phyloP scores from a whole-genome alignment of 2,888 invertebrate genomes.

The Salticus scenicus region DNA sequence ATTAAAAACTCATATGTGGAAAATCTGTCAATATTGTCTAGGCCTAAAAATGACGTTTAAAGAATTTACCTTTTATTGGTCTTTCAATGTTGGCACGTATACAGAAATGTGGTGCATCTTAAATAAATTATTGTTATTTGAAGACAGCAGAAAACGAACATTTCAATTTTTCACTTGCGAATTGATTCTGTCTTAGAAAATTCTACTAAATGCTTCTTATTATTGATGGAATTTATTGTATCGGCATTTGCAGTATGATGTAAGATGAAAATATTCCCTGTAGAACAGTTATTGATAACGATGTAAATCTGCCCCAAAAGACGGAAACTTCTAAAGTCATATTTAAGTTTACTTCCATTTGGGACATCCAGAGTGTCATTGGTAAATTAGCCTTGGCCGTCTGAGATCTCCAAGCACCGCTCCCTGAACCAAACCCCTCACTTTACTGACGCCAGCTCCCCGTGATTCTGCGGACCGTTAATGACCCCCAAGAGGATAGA shows the following conservation, averaged over 20 bases:
- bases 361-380: constrained; percentile 20
- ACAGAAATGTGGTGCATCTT: too few relatives aligned
- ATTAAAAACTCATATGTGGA: too few relatives aligned
- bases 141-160: too few relatives aligned
- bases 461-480: constrained; percentile 51
- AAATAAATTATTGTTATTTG: too few relatives aligned
- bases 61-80: too few relatives aligned
- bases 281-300: not conserved
- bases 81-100: too few relatives aligned
- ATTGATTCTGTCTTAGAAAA: not conserved
- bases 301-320: constrained; percentile 35
- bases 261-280: constrained; percentile 2
- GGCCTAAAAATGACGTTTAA: too few relatives aligned
- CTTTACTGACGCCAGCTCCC: constrained; percentile 23
- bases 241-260: not conserved
- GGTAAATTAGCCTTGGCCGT: constrained; percentile 56
- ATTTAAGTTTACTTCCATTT: constrained; percentile 33
- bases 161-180: too few relatives aligned
- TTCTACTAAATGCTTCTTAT: not conserved
- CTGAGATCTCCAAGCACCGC: constrained; percentile 44
- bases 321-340: constrained; percentile 39
- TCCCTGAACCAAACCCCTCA: constrained; percentile 41
- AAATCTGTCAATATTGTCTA: too few relatives aligned
- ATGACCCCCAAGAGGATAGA: constrained; percentile 54
- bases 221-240: constrained; percentile 6